phyloP scores from a whole-genome alignment of 1,140 invertebrate species.

The Drosophila triauraria region DNA sequence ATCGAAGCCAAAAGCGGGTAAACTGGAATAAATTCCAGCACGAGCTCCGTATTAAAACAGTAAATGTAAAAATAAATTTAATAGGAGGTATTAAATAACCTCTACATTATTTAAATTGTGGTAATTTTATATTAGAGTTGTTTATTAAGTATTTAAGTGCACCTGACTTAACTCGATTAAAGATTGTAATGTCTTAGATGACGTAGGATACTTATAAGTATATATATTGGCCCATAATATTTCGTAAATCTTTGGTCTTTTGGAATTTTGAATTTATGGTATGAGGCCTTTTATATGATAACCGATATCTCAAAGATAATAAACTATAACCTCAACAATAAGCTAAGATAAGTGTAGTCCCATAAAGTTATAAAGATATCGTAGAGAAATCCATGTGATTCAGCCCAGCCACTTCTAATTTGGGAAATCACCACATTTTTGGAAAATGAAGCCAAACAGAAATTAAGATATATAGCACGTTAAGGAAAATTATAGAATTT shows the following conservation, averaged over 20 bases:
- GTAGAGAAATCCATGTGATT: neutral
- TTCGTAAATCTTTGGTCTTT: no score
- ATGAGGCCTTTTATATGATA: neutral
- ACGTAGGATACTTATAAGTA: neutral
- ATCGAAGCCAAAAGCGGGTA: neutral
- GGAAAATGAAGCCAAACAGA: neutral
- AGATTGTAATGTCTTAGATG: neutral
- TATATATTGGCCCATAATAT: neutral
- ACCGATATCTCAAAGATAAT: neutral
- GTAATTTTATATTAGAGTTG: neutral
- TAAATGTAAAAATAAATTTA: constrained; percentile 14
- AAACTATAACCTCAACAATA: neutral
- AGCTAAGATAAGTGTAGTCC: neutral
- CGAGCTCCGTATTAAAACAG: constrained; percentile 5
- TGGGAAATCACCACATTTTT: neutral
- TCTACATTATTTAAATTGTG: constrained; percentile 1
- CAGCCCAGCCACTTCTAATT: neutral
- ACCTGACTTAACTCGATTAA: neutral
- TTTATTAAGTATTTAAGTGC: constrained; percentile 9
- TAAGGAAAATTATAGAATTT: neutral
- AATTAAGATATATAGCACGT: neutral
- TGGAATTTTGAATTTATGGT: neutral
- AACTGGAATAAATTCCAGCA: constrained; percentile 9
- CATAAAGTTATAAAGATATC: neutral
- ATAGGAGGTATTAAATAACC: neutral